Percentiles rank a stretch among this genome's conserved stretches.
phyloP scores from a whole-genome alignment of 2,113 vertebrate genomes.

The Eptesicus fuscus region DNA sequence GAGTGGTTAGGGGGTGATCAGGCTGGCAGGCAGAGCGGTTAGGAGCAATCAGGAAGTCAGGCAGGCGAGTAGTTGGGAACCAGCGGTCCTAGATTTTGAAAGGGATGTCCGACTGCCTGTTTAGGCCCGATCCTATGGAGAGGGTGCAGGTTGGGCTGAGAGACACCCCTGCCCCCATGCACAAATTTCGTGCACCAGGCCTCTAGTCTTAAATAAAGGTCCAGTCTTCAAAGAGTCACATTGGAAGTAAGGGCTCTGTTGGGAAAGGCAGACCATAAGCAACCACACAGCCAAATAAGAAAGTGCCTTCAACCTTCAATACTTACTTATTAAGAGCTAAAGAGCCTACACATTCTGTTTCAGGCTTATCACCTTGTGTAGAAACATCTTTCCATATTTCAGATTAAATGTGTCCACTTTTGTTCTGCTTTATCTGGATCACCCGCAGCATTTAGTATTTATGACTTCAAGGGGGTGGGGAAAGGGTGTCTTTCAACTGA shows the following conservation, averaged over 20 bases:
- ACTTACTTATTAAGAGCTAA: neutral
- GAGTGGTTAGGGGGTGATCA: too few species aligned
- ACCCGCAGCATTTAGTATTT: neutral
- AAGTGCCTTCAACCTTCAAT: neutral
- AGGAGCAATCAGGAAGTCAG: too few species aligned
- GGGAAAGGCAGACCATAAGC: neutral
- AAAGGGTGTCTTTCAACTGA: neutral
- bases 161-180: too few species aligned
- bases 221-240: neutral
- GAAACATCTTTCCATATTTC: neutral
- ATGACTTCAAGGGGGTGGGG: neutral
- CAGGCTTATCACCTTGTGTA: neutral
- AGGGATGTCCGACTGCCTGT: too few species aligned
- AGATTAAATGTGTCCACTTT: neutral
- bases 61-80: too few species aligned
- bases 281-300: neutral
- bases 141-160: too few species aligned
- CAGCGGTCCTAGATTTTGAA: too few species aligned
- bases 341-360: neutral
- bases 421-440: neutral
- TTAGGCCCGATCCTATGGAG: too few species aligned
- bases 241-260: neutral
- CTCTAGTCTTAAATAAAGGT: neutral
- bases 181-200: too few species aligned
- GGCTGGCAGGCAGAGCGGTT: too few species aligned